phyloP scores from a whole-genome alignment of 2,888 invertebrate genomes.

The Heliconius aoede region DNA sequence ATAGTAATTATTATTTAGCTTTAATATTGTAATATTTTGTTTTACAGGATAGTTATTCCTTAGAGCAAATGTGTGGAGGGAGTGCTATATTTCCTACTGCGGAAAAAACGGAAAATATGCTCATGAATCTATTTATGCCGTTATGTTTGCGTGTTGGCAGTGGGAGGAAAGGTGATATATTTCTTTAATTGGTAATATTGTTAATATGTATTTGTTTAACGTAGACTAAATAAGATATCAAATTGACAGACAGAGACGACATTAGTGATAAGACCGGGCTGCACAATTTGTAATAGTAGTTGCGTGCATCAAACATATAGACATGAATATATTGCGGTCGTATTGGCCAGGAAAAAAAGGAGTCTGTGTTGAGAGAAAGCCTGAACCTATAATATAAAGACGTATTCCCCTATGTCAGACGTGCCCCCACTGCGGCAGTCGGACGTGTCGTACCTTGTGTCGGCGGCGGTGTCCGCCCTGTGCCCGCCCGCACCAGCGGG shows the following conservation, averaged over 20 bases:
- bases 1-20: too few relatives aligned
- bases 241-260: too few relatives aligned
- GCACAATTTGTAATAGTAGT: too few relatives aligned
- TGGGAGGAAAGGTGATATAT: conserved; percentile 92
- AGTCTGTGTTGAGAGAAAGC: too few relatives aligned
- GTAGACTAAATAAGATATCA: too few relatives aligned
- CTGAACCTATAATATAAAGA: background rate
- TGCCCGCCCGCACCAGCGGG: conserved; percentile 85
- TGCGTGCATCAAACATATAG: too few relatives aligned
- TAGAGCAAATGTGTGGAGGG: conserved; percentile 98
- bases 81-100: conserved; percentile 93
- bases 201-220: too few relatives aligned
- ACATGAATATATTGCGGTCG: too few relatives aligned
- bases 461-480: conserved; percentile 94
- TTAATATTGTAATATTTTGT: background rate
- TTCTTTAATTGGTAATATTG: background rate
- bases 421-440: conserved; percentile 93
- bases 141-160: conserved; percentile 97
- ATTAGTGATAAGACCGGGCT: too few relatives aligned
- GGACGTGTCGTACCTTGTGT: conserved; percentile 95
- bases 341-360: too few relatives aligned
- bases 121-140: conserved; percentile 98
- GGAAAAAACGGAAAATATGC: conserved; percentile 97
- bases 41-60: conserved; percentile 89
- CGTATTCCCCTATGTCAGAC: conserved; percentile 80